phyloP scores from a whole-genome alignment of 2,113 vertebrate genomes.

The Lophius piscatorius region DNA sequence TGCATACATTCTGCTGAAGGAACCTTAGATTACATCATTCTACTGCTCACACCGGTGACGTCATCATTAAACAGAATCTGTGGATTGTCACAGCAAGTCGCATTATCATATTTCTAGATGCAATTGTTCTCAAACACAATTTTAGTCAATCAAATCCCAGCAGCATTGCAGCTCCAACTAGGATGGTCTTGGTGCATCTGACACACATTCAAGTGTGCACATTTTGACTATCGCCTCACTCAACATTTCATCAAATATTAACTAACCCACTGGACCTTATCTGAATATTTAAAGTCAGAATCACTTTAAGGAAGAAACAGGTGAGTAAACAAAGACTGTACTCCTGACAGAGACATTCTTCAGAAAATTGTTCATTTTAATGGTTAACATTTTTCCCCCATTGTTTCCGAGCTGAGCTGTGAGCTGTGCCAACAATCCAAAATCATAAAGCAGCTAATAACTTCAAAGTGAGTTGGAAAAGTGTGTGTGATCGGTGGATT shows the following conservation, averaged over 20 bases:
- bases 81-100: conserved; percentile 1
- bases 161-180: neutral
- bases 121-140: neutral
- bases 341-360: neutral
- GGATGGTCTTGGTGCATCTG: neutral
- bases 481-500: too few species aligned
- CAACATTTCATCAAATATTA: conserved; percentile 37
- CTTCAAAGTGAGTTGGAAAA: too few species aligned
- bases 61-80: neutral
- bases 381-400: too few species aligned
- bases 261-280: conserved; percentile 34
- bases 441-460: too few species aligned
- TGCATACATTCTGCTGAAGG: too few species aligned
- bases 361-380: too few species aligned
- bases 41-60: too few species aligned
- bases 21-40: too few species aligned
- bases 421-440: too few species aligned
- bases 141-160: conserved; percentile 1
- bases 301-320: conserved; percentile 14
- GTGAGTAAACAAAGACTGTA: neutral
- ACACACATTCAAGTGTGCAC: neutral
- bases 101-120: neutral
- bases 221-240: neutral
- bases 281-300: conserved; percentile 11
- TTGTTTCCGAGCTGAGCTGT: too few species aligned